Conservation (phyloP, 2,888 invertebrate species). For the Eupithecia exiguata region DNA sequence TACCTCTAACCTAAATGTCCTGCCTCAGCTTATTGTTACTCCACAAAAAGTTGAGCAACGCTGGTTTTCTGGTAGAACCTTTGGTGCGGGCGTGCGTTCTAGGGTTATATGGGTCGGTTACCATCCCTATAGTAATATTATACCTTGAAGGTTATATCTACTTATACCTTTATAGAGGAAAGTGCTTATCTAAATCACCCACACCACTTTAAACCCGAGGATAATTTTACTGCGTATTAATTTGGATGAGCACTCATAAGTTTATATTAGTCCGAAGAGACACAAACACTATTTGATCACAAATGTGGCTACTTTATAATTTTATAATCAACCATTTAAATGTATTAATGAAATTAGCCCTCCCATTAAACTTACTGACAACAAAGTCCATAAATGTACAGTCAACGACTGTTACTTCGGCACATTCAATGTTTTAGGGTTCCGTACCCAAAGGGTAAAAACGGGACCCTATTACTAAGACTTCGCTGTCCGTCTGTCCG, state of each 20-base stretch:
- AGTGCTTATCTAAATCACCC: slow-evolving; percentile 12
- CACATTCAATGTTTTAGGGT: not conserved
- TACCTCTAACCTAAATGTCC: no score
- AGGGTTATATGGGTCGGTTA: no score
- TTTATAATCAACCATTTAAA: slow-evolving; percentile 38
- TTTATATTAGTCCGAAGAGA: slow-evolving; percentile 24
- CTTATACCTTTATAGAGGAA: not conserved
- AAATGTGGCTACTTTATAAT: slow-evolving; percentile 33
- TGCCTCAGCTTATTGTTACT: no score
- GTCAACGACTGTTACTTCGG: slow-evolving; percentile 6
- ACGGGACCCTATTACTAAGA: no score
- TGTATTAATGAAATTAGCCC: slow-evolving; percentile 40
- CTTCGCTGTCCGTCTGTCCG: no score
- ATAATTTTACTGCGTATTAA: slow-evolving; percentile 21
- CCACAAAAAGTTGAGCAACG: no score
- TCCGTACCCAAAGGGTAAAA: no score
- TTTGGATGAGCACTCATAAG: slow-evolving; percentile 32
- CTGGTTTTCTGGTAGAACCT: no score
- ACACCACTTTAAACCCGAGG: slow-evolving; percentile 21
- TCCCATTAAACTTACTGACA: slow-evolving; percentile 34
- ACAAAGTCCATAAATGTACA: slow-evolving; percentile 33
- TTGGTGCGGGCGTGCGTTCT: no score
- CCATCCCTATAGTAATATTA: not conserved
- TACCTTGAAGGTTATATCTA: not conserved
- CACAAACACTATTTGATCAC: slow-evolving; percentile 29